phyloP scores from a whole-genome alignment of 2,888 invertebrate species.

The Athetis lepigone region DNA sequence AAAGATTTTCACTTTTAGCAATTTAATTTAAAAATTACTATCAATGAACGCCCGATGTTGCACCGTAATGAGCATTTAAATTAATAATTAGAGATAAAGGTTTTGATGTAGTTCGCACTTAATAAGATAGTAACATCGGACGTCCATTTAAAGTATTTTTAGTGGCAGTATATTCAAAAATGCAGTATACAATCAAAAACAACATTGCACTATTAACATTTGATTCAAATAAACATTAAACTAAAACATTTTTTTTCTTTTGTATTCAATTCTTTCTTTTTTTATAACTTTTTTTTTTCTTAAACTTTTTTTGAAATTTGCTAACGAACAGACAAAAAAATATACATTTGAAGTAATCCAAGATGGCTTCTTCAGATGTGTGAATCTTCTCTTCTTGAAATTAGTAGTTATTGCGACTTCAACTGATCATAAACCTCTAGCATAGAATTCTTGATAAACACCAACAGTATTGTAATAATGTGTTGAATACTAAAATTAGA shows the following conservation, averaged over 20 bases:
- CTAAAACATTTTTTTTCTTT: background rate
- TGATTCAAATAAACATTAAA: slow-evolving; percentile 16
- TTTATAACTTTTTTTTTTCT: slow-evolving; percentile 10
- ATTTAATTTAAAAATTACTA: background rate
- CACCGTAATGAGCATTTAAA: background rate
- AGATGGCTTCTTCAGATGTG: slow-evolving; percentile 13
- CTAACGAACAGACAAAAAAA: slow-evolving; percentile 19
- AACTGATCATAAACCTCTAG: background rate
- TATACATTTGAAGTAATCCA: background rate
- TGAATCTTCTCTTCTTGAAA: slow-evolving; percentile 12
- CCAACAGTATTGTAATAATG: too few relatives aligned
- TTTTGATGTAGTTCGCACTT: background rate
- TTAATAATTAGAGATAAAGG: too few relatives aligned
- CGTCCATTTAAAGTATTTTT: slow-evolving; percentile 7
- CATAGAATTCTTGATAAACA: background rate
- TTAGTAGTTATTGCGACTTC: background rate
- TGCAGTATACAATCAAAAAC: background rate
- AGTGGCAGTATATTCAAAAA: background rate
- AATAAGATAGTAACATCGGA: background rate
- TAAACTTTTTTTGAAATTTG: background rate
- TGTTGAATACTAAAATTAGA: background rate
- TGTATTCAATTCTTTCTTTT: background rate
- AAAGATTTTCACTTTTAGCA: background rate
- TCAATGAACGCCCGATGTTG: slow-evolving; percentile 1
- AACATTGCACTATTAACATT: background rate